Evolutionary conservation across 2,888 invertebrate genomes (phyloP).

Genomic region (Gastrophysa polygoni): DNA sequence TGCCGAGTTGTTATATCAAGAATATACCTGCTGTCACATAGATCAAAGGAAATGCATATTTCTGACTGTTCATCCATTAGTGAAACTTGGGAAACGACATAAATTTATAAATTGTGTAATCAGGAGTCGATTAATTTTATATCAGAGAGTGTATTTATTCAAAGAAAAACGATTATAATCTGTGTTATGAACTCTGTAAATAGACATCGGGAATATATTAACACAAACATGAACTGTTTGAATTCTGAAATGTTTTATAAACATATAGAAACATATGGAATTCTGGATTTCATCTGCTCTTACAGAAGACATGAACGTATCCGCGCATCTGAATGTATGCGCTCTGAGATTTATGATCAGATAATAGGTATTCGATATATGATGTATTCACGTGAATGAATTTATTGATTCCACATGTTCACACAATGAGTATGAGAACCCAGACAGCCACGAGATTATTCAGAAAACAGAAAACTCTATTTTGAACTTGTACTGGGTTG

Average conservation of each 20-base stretch:
- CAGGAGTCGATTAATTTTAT: constrained; percentile 35
- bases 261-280: constrained; percentile 56
- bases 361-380: not conserved
- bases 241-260: constrained; percentile 57
- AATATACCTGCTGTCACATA: constrained; percentile 29
- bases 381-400: no score
- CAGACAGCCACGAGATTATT: no score
- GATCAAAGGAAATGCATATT: constrained; percentile 34
- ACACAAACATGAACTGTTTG: constrained; percentile 54
- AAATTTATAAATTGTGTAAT: constrained; percentile 34
- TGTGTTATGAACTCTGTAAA: constrained; percentile 55
- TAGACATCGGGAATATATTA: constrained; percentile 54
- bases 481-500: no score
- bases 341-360: constrained; percentile 20
- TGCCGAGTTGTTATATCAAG: not conserved
- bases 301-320: constrained; percentile 37
- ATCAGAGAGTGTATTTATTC: constrained; percentile 52
- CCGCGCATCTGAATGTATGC: constrained; percentile 31
- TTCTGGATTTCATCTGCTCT: constrained; percentile 53
- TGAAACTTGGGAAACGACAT: constrained; percentile 24
- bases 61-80: constrained; percentile 31
- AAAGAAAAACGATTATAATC: constrained; percentile 51
- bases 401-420: no score
- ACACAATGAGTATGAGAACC: no score
- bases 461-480: no score